These are phyloP conservation scores for Pseudocheirus occidentalis DNA, from an alignment of 2,797 vertebrate species.

Conservation along the genomic window DNA sequence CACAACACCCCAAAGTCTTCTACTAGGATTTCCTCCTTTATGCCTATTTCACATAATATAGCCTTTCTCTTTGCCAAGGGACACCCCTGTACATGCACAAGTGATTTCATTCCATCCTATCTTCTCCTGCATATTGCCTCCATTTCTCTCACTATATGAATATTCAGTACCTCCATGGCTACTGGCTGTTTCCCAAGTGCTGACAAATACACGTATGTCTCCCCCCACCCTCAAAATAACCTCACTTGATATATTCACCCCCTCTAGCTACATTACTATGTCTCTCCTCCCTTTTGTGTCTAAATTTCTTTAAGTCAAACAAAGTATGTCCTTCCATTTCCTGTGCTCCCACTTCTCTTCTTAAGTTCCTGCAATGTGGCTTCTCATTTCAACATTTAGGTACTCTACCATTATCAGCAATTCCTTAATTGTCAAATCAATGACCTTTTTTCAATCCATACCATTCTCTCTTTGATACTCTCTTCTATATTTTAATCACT, in stretches of 20 bases:
- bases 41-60: not conserved
- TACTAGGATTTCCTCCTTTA: not conserved
- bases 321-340: not conserved
- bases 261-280: not conserved
- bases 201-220: not conserved
- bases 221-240: not conserved
- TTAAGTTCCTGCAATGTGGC: not conserved
- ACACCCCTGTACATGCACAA: not conserved
- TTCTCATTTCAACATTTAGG: not conserved
- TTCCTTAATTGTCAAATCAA: not conserved
- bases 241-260: not conserved
- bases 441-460: not conserved
- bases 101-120: not conserved
- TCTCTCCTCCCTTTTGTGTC: not conserved
- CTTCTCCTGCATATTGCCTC: not conserved
- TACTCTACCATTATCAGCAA: not conserved
- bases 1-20: not conserved
- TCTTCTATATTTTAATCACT: not conserved
- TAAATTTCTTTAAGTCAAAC: not conserved
- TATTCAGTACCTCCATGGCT: not conserved
- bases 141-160: not conserved
- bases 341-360: not conserved
- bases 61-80: not conserved
- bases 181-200: not conserved
- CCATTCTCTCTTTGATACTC: not conserved